Evolutionary conservation across 2,113 vertebrate genomes (phyloP).

Genomic region (Illadopsis cleaveri): DNA sequence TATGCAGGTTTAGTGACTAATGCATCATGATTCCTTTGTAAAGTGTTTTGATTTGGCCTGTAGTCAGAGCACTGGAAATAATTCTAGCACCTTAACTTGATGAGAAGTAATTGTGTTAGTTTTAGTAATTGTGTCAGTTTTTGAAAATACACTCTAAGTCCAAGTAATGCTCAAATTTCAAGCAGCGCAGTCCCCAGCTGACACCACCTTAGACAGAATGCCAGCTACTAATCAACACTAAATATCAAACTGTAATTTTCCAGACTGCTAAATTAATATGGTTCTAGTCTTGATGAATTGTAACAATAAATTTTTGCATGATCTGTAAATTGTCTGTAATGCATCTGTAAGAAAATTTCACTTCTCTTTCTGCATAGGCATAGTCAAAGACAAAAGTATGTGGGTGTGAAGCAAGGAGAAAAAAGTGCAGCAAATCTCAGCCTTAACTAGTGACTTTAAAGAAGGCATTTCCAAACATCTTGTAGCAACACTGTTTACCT

Average conservation of each 20-base stretch:
- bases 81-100: neutral
- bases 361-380: neutral
- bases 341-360: neutral
- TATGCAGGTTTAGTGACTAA: neutral
- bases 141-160: neutral
- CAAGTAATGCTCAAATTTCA: slow-evolving; percentile 24
- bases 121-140: neutral
- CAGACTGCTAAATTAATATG: slow-evolving; percentile 4
- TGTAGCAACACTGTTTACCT: neutral
- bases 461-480: neutral
- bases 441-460: neutral
- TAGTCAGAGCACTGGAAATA: neutral
- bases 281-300: neutral
- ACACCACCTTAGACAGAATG: slow-evolving; percentile 17
- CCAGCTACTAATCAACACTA: slow-evolving; percentile 22
- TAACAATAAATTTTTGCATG: neutral
- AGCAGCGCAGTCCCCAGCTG: neutral
- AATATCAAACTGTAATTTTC: slow-evolving; percentile 33
- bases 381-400: neutral
- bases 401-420: neutral
- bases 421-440: neutral
- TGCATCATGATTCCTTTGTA: neutral
- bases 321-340: neutral
- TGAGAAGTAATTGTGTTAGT: neutral
- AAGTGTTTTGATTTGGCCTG: neutral